Evolutionary conservation across 2,113 vertebrate species (phyloP), one percentile per base, ranked within the genome.

Genomic region (Alectura lathami): DNA sequence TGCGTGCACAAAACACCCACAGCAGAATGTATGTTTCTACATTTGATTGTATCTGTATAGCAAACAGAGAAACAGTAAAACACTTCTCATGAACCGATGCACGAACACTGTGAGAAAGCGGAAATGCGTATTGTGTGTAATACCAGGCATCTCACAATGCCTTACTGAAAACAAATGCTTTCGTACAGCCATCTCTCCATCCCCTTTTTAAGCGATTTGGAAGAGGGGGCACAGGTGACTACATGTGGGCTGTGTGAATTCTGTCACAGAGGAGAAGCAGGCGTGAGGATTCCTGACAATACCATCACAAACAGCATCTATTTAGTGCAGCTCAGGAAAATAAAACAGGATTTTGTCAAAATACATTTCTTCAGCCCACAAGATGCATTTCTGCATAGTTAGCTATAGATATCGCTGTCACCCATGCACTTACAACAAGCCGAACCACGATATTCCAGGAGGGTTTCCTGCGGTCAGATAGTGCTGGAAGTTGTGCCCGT

Each of bases 371-470:
- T 16, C 54, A 24, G 30, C 48, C 24, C 21, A 34, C 53, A 24
- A 13, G 57, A 20, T 7, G 42, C 22, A 4, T 36, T 64, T 30
- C n/a, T 3, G 0, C 1, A 15, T 15, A 43, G 42, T 11, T 11
- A 43, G 51, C 64, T 36, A 4, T 3, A 17, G 36, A 4, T 23
- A 21, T 32, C 24, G 6, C 0, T 11, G 40, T 23, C 45, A 29
- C 7, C 34, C 16, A 6, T 23, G 9, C 2, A 24, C 30, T 30
- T 30, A 7, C 24, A 7, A 4, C 10, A 59, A 38, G 45, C 13
- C 1, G 66, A 17, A 50, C 11, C n/a, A 14, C 0, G 36, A 56
- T 59, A 75, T 32, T 36, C 67, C 45, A 11, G 45, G 11, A 51
- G 36, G 45, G 48, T 77, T 22, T 74, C 76, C 72, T 63, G 62